A percentile compares a stretch with the other conserved stretches of the same genome.
Evolutionary conservation across 2,888 invertebrate genomes (phyloP).

Genomic region (Norana najaformis): DNA sequence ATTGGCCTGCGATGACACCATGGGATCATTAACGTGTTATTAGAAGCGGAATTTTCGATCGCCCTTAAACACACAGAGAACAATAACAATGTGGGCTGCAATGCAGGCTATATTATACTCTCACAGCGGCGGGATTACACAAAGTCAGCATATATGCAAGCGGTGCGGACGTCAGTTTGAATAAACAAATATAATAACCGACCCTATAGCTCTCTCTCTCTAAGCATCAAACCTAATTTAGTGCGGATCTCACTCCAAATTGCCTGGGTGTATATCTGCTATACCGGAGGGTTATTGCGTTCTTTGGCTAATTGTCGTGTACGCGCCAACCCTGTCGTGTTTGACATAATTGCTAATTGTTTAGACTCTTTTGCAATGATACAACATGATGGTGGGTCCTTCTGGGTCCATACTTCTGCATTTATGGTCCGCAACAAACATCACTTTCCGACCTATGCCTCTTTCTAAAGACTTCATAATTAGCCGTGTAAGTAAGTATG

Average conservation of each 20-base stretch:
- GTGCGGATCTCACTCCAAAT: background rate
- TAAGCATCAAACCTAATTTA: background rate
- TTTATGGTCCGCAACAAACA: background rate
- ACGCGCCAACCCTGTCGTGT: background rate
- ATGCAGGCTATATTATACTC: background rate
- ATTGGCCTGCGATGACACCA: slow-evolving; percentile 9
- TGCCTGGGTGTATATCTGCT: background rate
- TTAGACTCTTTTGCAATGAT: background rate
- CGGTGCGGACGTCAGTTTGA: background rate
- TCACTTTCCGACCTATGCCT: background rate
- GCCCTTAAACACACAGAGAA: background rate
- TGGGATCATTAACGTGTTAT: background rate
- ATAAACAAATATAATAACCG: slow-evolving; percentile 18
- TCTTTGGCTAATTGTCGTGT: slow-evolving; percentile 5
- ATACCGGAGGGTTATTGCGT: slow-evolving; percentile 8
- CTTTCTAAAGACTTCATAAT: background rate
- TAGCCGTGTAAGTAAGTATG: background rate
- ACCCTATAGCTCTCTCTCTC: background rate
- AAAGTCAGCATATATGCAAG: background rate
- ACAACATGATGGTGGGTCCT: background rate
- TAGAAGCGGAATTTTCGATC: slow-evolving; percentile 6
- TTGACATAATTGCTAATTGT: slow-evolving; percentile 1
- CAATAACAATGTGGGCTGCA: background rate
- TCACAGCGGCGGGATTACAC: background rate
- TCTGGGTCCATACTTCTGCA: background rate